phyloP scores from a whole-genome alignment of 1,140 invertebrate species.

The Zaprionus ghesquierei region DNA sequence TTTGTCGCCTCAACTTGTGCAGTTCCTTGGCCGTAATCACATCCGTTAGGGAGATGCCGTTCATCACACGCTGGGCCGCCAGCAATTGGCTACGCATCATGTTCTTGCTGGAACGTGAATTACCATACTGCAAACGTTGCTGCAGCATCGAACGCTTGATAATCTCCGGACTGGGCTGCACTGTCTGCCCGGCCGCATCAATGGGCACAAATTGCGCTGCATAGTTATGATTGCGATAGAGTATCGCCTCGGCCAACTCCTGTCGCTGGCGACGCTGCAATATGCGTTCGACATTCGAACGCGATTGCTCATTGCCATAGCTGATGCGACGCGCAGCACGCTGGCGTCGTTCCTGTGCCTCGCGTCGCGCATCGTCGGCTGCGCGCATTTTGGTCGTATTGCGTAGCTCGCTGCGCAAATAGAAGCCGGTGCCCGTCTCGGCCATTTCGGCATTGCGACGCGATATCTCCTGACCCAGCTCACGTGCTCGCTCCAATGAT shows the following conservation, averaged over 20 bases:
- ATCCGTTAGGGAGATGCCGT: neutral
- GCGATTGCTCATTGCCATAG: constrained; percentile 68
- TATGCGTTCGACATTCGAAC: constrained; percentile 60
- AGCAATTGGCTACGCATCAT: constrained; percentile 28
- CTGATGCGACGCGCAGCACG: constrained; percentile 65
- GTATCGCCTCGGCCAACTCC: neutral
- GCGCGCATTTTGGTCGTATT: constrained; percentile 48
- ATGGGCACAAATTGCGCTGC: neutral
- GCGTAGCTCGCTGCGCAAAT: constrained; percentile 39
- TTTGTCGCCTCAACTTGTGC: neutral
- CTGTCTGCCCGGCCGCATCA: neutral
- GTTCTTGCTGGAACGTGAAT: constrained; percentile 42
- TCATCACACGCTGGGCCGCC: constrained; percentile 11
- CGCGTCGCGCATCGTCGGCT: constrained; percentile 32
- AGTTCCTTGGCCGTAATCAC: neutral
- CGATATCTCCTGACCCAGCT: constrained; percentile 67
- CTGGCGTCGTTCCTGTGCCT: constrained; percentile 50
- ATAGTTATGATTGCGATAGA: neutral
- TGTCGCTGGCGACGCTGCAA: constrained; percentile 20
- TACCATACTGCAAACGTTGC: constrained; percentile 47
- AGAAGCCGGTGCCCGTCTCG: constrained; percentile 28
- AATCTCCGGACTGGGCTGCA: constrained; percentile 15
- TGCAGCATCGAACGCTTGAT: constrained; percentile 37
- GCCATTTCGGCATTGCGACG: constrained; percentile 52
- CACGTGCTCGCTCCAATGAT: constrained; percentile 49